Evolutionary conservation across 2,888 invertebrate species (phyloP).

Genomic region (Drosophila kokeensis): DNA sequence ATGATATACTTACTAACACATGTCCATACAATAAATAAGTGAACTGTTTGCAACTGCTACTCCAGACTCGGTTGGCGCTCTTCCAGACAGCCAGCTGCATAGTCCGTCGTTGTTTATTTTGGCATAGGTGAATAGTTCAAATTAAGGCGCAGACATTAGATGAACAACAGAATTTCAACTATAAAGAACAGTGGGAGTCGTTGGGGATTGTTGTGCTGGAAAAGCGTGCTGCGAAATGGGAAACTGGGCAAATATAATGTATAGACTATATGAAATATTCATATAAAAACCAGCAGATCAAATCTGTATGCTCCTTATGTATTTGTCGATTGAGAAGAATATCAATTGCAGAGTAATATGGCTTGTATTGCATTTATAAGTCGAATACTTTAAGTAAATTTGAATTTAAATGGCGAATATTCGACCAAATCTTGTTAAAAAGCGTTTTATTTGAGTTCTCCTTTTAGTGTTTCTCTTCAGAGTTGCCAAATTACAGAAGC

Average conservation of each 20-base stretch:
- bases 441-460: neutral
- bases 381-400: neutral
- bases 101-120: constrained; percentile 59
- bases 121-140: constrained; percentile 66
- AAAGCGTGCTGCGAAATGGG: neutral
- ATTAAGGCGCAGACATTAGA: constrained; percentile 52
- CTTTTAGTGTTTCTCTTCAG: neutral
- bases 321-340: neutral
- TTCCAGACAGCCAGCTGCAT: constrained; percentile 41
- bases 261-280: neutral
- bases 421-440: neutral
- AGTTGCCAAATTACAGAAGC: neutral
- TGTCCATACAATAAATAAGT: constrained; percentile 29
- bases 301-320: neutral
- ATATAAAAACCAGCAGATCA: neutral
- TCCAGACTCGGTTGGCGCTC: constrained; percentile 15
- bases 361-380: neutral
- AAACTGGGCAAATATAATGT: neutral
- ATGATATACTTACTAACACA: constrained; percentile 28
- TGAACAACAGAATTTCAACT: constrained; percentile 27
- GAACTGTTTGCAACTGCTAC: constrained; percentile 28
- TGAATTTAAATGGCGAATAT: neutral
- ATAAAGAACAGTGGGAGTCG: neutral
- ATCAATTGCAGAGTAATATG: neutral
- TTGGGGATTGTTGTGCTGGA: neutral